Percentiles rank a stretch among this genome's conserved stretches.
These are phyloP conservation scores for Machimus rusticus DNA, from an alignment of 2,888 invertebrate genomes.

Conservation along the genomic window DNA sequence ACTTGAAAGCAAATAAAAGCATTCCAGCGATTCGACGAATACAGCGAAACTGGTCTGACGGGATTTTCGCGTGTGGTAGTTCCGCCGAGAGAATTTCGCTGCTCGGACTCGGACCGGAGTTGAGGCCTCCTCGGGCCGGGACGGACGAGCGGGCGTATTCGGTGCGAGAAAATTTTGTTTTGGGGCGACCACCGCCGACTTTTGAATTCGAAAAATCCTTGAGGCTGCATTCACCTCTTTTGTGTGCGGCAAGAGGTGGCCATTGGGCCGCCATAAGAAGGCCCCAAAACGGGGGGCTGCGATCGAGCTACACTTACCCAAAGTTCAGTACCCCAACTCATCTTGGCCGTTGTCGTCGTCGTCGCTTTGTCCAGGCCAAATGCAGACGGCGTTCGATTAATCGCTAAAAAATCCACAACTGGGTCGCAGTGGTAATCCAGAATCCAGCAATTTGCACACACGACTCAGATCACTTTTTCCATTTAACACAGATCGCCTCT, in stretches of 20 bases:
- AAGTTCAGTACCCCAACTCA: slow-evolving; percentile 48
- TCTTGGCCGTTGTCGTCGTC: slow-evolving; percentile 23
- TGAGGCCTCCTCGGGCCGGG: not conserved
- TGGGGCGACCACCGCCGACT: not conserved
- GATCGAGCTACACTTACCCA: slow-evolving; percentile 43
- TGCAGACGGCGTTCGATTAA: slow-evolving; percentile 4
- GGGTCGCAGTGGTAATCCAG: slow-evolving; percentile 1
- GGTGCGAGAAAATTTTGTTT: slow-evolving; percentile 13
- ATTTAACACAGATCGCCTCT: slow-evolving; percentile 13
- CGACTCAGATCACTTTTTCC: not conserved
- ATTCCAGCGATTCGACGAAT: not conserved
- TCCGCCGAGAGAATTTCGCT: not conserved
- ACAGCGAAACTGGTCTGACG: not conserved
- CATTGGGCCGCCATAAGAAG: not conserved
- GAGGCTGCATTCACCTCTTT: slow-evolving; percentile 10
- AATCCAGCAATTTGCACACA: not conserved
- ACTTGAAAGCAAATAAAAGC: not conserved
- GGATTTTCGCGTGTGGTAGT: not conserved
- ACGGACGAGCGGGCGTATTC: not conserved
- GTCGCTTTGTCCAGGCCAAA: slow-evolving; percentile 21
- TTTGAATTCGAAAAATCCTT: slow-evolving; percentile 19
- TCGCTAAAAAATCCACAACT: slow-evolving; percentile 31
- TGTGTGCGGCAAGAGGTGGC: not conserved
- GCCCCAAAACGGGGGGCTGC: not conserved
- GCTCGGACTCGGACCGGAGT: not conserved